A percentile compares a stretch with the other conserved stretches of the same genome.
Evolutionary conservation across 2,113 vertebrate species (phyloP).

Genomic region (Colinus virginianus): DNA sequence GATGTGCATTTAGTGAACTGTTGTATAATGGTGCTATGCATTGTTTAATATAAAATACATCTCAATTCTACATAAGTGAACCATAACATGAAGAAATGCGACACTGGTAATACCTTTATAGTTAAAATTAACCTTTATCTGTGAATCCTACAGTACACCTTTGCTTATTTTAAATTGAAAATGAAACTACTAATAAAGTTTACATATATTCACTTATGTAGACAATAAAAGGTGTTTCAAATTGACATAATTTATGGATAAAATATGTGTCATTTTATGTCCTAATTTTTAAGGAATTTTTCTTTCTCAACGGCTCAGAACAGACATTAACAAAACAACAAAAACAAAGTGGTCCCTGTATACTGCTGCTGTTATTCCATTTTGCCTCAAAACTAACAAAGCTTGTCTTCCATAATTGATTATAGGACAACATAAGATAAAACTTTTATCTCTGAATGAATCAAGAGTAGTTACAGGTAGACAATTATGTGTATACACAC

Average conservation of each 20-base stretch:
- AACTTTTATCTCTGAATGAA: slow-evolving; percentile 15
- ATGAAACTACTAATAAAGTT: slow-evolving; percentile 69
- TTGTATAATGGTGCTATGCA: slow-evolving; percentile 65
- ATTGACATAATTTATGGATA: slow-evolving; percentile 54
- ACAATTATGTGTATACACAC: not conserved
- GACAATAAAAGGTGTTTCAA: slow-evolving; percentile 70
- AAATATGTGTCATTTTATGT: slow-evolving; percentile 66
- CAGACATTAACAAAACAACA: not conserved
- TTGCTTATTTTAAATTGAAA: slow-evolving; percentile 67
- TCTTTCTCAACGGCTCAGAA: not conserved
- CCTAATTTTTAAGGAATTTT: slow-evolving; percentile 9
- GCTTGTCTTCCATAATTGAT: not conserved
- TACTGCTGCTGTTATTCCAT: not conserved
- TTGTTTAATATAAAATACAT: slow-evolving; percentile 63
- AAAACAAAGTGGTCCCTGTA: not conserved
- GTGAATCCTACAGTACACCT: slow-evolving; percentile 60
- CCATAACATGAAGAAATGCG: slow-evolving; percentile 63
- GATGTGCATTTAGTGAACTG: slow-evolving; percentile 66
- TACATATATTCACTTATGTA: slow-evolving; percentile 70
- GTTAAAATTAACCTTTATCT: slow-evolving; percentile 57
- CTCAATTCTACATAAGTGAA: slow-evolving; percentile 61
- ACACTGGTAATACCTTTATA: slow-evolving; percentile 61
- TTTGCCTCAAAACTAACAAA: slow-evolving; percentile 18
- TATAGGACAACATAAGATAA: slow-evolving; percentile 2
- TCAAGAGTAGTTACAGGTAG: not conserved